phyloP scores from a whole-genome alignment of 2,797 vertebrate genomes.

The Tokudaia muenninki region DNA sequence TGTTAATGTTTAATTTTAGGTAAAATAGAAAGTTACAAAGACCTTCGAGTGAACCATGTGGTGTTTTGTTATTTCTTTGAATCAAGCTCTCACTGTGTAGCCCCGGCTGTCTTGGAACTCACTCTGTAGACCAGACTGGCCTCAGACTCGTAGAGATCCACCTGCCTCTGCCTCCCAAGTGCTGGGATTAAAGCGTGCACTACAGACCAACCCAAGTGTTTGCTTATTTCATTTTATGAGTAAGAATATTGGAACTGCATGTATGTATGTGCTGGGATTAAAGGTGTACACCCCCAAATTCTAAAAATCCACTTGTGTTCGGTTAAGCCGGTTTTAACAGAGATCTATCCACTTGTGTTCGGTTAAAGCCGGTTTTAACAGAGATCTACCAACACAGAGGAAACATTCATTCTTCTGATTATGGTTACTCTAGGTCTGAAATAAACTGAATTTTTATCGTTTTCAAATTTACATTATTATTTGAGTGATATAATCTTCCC shows the following conservation, averaged over 20 bases:
- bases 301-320: slow-evolving; percentile 2
- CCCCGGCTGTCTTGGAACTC: neutral
- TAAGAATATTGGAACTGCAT: neutral
- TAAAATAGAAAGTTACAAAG: slow-evolving; percentile 46
- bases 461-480: slow-evolving; percentile 11
- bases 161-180: too few species aligned
- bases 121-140: neutral
- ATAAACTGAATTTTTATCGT: slow-evolving; percentile 18
- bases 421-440: slow-evolving; percentile 58
- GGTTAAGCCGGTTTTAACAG: slow-evolving; percentile 24
- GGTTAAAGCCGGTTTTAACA: slow-evolving; percentile 30
- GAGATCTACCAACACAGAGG: neutral
- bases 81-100: neutral
- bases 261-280: neutral
- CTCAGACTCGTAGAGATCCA: neutral
- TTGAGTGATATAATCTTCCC: slow-evolving; percentile 58
- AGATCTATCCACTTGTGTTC: neutral
- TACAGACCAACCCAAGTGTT: neutral
- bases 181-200: neutral
- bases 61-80: neutral
- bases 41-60: neutral
- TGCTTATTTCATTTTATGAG: neutral
- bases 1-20: slow-evolving; percentile 35
- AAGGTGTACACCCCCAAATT: neutral
- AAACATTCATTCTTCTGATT: slow-evolving; percentile 15